A percentile compares a stretch with the other conserved stretches of the same genome.
phyloP scores from a whole-genome alignment of 2,888 invertebrate genomes.

The Gastrophysa polygoni region DNA sequence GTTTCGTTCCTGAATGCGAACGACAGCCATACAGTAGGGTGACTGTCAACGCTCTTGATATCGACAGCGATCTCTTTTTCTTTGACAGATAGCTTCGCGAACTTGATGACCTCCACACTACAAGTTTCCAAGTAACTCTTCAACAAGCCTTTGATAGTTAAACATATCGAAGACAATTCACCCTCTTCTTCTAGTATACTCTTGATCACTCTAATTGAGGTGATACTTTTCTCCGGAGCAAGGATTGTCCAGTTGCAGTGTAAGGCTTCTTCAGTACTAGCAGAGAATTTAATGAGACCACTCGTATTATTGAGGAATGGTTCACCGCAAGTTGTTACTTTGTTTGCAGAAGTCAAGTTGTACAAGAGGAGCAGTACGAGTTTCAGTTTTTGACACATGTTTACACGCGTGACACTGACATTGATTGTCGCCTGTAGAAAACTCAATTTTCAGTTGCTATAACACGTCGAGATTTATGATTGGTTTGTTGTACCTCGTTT shows the following conservation, averaged over 20 bases:
- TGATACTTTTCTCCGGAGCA: slow-evolving; percentile 21
- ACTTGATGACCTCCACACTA: slow-evolving; percentile 10
- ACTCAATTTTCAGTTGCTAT: too few relatives aligned
- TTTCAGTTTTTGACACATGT: slow-evolving; percentile 12
- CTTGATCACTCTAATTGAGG: slow-evolving; percentile 23
- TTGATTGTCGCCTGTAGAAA: too few relatives aligned
- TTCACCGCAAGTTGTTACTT: slow-evolving; percentile 15
- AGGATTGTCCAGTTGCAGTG: slow-evolving; percentile 26
- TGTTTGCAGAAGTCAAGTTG: slow-evolving; percentile 10
- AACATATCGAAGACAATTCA: background rate
- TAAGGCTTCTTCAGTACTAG: slow-evolving; percentile 6
- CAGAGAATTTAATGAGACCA: slow-evolving; percentile 23
- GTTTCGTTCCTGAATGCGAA: slow-evolving; percentile 15
- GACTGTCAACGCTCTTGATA: background rate
- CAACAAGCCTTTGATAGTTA: background rate
- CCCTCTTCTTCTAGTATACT: background rate
- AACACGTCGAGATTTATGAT: too few relatives aligned
- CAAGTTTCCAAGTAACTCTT: slow-evolving; percentile 17
- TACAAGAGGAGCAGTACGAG: slow-evolving; percentile 9
- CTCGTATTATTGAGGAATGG: slow-evolving; percentile 7
- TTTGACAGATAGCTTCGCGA: slow-evolving; percentile 16
- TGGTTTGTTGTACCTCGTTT: too few relatives aligned
- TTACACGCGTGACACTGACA: background rate
- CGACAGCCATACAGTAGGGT: slow-evolving; percentile 16
- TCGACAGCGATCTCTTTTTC: slow-evolving; percentile 9